Conservation (phyloP, 2,888 invertebrate species). For the Onchidella celtica region DNA sequence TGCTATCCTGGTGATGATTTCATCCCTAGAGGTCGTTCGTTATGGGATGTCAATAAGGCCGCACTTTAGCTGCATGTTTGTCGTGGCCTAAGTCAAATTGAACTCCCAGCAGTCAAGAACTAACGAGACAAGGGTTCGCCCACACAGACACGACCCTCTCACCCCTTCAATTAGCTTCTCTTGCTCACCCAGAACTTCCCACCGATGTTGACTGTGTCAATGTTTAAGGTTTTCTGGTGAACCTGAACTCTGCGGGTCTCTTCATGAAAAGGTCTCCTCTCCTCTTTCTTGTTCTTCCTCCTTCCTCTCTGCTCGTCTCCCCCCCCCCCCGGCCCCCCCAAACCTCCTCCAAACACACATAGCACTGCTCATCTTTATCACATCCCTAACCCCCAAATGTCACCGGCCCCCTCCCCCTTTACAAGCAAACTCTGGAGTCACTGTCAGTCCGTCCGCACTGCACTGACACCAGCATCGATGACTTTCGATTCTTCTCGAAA, state of each 20-base stretch:
- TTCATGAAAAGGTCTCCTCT: too few species aligned
- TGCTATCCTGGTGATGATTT: too few species aligned
- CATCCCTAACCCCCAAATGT: too few species aligned
- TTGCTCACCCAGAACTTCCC: background rate
- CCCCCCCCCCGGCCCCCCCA: background rate
- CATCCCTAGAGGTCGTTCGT: background rate
- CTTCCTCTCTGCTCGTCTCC: background rate
- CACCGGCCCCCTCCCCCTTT: too few species aligned
- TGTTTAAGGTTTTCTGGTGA: background rate
- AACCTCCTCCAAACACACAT: background rate
- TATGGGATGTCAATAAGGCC: background rate
- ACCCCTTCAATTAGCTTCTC: background rate
- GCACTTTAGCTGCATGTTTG: background rate
- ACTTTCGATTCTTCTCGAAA: too few species aligned
- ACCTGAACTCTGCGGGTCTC: background rate
- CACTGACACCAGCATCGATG: too few species aligned
- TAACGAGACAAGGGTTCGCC: too few species aligned
- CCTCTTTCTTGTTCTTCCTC: too few species aligned
- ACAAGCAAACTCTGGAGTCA: too few species aligned
- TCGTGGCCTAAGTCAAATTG: background rate
- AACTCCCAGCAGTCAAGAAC: too few species aligned
- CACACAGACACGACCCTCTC: too few species aligned
- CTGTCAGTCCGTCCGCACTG: too few species aligned
- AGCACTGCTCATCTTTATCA: background rate
- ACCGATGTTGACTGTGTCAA: slow-evolving; percentile 21